phyloP scores from a whole-genome alignment of 2,113 vertebrate species.

The Dendrocopos noguchii region DNA sequence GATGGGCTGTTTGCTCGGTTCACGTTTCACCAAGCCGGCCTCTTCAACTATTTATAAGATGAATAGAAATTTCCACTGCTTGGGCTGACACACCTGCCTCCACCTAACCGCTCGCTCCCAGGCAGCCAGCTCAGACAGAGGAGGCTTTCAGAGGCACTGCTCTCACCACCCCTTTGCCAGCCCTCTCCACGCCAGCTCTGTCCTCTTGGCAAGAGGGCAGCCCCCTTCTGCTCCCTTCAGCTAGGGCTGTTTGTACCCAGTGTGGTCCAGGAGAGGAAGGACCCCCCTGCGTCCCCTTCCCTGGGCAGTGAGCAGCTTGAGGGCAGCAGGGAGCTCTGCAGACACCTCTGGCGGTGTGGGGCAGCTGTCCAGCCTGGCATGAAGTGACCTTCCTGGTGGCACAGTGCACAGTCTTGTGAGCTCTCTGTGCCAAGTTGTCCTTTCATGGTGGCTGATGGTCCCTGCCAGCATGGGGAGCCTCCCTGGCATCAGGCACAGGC shows the following conservation, averaged over 20 bases:
- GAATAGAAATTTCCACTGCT: slow-evolving; percentile 84
- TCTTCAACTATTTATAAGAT: slow-evolving; percentile 85
- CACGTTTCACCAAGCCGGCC: slow-evolving; percentile 72
- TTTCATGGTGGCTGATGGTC: not conserved
- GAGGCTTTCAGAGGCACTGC: not conserved
- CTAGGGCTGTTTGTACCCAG: too few species aligned
- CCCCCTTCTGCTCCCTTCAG: too few species aligned
- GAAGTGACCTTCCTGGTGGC: too few species aligned
- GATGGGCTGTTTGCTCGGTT: slow-evolving; percentile 77
- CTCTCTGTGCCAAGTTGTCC: rapidly evolving
- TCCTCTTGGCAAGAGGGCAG: not conserved
- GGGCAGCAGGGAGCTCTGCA: not conserved
- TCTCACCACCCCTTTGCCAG: not conserved
- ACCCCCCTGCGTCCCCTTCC: not conserved
- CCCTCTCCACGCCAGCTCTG: not conserved
- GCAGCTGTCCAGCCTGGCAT: not conserved
- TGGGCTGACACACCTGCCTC: slow-evolving; percentile 74
- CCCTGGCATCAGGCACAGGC: not conserved
- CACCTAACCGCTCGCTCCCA: slow-evolving; percentile 72
- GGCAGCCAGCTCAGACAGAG: slow-evolving; percentile 22
- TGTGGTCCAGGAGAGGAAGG: not conserved
- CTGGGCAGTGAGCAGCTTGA: rapidly evolving
- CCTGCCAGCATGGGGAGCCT: not conserved
- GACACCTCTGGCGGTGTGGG: rapidly evolving
- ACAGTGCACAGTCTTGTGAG: rapidly evolving